These are phyloP conservation scores for Taeniopygia guttata DNA, from an alignment of 2,797 vertebrate species.

Conservation along the genomic window DNA sequence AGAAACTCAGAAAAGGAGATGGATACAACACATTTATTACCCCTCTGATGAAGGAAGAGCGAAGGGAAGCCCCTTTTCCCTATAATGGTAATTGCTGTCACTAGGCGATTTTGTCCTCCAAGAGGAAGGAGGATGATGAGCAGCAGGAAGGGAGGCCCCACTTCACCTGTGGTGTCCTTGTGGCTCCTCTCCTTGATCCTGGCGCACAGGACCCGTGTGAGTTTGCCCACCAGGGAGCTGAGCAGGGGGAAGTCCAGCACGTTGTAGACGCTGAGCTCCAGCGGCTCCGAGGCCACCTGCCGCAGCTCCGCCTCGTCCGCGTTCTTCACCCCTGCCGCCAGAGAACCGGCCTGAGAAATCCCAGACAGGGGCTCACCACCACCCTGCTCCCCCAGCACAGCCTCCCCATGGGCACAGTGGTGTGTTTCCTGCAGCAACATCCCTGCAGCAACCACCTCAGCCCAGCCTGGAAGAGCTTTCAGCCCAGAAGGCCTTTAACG, in stretches of 20 bases:
- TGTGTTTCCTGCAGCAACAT: not conserved
- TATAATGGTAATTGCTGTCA: fast-evolving
- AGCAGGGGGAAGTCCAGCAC: slow-evolving; percentile 92
- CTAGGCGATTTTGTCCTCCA: not conserved
- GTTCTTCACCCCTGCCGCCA: slow-evolving; percentile 88
- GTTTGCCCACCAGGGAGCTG: slow-evolving; percentile 81
- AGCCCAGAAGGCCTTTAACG: not conserved
- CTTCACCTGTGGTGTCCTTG: slow-evolving; percentile 46
- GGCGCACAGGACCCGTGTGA: slow-evolving; percentile 86
- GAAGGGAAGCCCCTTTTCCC: not conserved
- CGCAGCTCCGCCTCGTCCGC: slow-evolving; percentile 89
- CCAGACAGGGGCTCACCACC: fast-evolving
- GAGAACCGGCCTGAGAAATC: fast-evolving
- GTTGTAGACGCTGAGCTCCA: slow-evolving; percentile 88
- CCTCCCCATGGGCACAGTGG: not conserved
- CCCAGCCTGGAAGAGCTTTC: not conserved
- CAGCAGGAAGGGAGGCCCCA: not conserved
- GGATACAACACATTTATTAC: not conserved
- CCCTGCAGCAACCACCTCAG: not conserved
- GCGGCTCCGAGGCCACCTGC: slow-evolving; percentile 87
- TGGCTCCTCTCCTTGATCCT: slow-evolving; percentile 82
- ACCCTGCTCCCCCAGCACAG: not conserved
- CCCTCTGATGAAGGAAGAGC: not conserved
- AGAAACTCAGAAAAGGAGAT: not conserved
- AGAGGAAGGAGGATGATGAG: not conserved